Evolutionary conservation across 2,113 vertebrate genomes (phyloP).

Genomic region (Lontra canadensis): DNA sequence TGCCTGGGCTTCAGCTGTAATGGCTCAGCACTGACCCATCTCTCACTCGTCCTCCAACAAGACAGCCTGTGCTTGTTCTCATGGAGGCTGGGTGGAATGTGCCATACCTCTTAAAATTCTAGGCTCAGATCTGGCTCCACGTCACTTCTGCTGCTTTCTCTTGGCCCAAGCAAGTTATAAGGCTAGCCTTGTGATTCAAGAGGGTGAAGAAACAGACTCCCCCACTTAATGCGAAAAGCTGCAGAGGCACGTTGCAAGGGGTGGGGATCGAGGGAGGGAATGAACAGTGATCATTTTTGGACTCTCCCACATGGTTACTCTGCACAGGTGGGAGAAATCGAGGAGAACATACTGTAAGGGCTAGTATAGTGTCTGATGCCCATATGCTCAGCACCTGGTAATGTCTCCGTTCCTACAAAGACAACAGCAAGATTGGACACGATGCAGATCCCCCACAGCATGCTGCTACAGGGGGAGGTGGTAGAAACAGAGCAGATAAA

Average conservation of each 20-base stretch:
- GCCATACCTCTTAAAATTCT: background rate
- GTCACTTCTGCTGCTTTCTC: background rate
- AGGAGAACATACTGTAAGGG: background rate
- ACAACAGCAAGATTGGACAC: conserved; percentile 55
- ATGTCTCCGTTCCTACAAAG: background rate
- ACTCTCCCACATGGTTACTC: background rate
- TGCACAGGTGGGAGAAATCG: background rate
- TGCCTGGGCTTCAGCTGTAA: background rate
- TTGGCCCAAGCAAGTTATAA: background rate
- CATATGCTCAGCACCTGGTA: background rate
- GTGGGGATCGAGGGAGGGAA: background rate
- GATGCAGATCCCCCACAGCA: background rate
- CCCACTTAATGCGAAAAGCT: background rate
- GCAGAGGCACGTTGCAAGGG: background rate
- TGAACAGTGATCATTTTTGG: background rate
- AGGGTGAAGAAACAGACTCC: background rate
- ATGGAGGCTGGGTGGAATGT: background rate
- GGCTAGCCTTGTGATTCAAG: background rate
- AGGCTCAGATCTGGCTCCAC: background rate
- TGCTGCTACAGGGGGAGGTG: background rate
- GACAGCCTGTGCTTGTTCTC: background rate
- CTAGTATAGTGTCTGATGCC: background rate
- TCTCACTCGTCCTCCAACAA: background rate
- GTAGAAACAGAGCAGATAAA: conserved; percentile 30
- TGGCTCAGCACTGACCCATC: background rate